Percentiles rank a stretch among this genome's conserved stretches.
Evolutionary conservation across 2,797 vertebrate genomes (phyloP).

Genomic region (Chiroxiphia lanceolata): DNA sequence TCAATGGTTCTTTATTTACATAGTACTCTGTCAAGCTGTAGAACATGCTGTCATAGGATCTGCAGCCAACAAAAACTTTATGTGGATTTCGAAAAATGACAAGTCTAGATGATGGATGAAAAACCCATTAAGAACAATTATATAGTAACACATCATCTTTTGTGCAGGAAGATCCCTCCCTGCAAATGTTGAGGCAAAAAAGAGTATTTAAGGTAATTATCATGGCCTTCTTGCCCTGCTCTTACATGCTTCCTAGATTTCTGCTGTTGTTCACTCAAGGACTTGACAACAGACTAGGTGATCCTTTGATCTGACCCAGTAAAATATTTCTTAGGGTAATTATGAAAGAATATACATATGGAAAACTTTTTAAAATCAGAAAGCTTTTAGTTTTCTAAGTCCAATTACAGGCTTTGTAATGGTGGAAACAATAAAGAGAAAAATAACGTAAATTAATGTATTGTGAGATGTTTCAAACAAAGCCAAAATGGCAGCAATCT

Average conservation of each 20-base stretch:
- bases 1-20: neutral
- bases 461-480: neutral
- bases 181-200: neutral
- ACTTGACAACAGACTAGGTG: neutral
- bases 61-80: neutral
- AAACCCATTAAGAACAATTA: neutral
- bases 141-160: neutral
- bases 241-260: neutral
- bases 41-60: neutral
- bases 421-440: neutral
- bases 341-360: neutral
- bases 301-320: neutral
- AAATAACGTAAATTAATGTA: rapidly evolving
- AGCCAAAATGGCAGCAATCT: neutral
- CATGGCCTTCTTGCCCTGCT: neutral
- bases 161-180: neutral
- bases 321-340: neutral
- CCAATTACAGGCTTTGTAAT: neutral
- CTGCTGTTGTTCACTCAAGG: neutral
- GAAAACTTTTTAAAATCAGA: neutral
- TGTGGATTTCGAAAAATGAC: neutral
- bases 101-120: neutral
- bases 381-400: neutral
- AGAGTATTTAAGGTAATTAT: neutral
- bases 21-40: neutral